A percentile compares a stretch with the other conserved stretches of the same genome.
Conservation (phyloP, 2,113 vertebrate genomes). For the Barbus barbus region DNA sequence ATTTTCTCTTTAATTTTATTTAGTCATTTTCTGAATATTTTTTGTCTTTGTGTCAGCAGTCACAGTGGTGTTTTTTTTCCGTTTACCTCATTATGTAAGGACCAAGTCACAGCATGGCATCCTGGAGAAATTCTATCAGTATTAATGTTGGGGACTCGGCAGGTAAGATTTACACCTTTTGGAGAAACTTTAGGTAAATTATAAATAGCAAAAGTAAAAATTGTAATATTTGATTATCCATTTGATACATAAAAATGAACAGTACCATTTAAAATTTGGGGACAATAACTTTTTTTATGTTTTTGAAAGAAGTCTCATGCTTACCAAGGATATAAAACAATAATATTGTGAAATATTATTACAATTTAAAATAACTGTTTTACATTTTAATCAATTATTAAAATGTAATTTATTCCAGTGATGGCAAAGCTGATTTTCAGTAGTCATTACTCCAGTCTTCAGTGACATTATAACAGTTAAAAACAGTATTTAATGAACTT, state of each 20-base stretch:
- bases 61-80: conserved; percentile 14
- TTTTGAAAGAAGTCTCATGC: background rate
- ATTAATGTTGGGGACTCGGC: conserved; percentile 64
- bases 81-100: conserved; percentile 54
- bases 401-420: background rate
- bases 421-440: background rate
- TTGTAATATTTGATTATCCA: background rate
- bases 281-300: too few relatives aligned
- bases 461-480: background rate
- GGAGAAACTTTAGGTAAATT: background rate
- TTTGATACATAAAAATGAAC: too few relatives aligned
- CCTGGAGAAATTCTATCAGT: conserved; percentile 58
- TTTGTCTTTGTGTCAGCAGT: conserved; percentile 26
- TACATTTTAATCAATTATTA: background rate
- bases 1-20: background rate
- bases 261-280: too few relatives aligned
- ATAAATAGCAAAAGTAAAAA: background rate
- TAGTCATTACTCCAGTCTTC: background rate
- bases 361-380: background rate
- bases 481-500: background rate
- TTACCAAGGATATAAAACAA: background rate
- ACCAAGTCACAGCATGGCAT: conserved; percentile 57
- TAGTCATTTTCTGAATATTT: background rate
- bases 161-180: conserved; percentile 61
- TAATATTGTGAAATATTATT: conserved; percentile 4